Conservation (phyloP, 2,113 vertebrate genomes). For the Campylomormyrus numenius region DNA sequence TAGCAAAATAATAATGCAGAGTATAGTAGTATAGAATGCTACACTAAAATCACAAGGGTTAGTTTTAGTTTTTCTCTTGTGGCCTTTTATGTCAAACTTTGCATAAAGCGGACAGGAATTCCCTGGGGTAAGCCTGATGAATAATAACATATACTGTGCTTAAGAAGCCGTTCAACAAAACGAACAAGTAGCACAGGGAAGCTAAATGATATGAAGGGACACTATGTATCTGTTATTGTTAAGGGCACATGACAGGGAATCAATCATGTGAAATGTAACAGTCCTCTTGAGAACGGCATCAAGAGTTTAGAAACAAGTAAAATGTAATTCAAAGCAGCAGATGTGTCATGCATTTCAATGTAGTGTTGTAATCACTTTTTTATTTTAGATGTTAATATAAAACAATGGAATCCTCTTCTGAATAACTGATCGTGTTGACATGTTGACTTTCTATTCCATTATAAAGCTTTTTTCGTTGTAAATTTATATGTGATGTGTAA, state of each 20-base stretch:
- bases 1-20: not conserved
- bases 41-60: not conserved
- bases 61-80: not conserved
- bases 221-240: constrained; percentile 14
- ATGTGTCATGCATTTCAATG: not conserved
- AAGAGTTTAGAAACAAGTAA: not conserved
- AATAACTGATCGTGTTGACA: not conserved
- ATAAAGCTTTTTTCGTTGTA: not conserved
- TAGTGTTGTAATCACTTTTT: not conserved
- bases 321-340: not conserved
- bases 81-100: not conserved
- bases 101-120: not conserved
- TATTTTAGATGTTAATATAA: not conserved
- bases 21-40: not conserved
- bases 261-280: constrained; percentile 21
- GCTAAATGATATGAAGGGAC: constrained; percentile 14
- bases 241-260: constrained; percentile 22
- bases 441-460: not conserved
- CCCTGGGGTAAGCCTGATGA: constrained; percentile 2
- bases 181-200: constrained; percentile 5
- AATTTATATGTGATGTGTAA: not conserved
- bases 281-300: constrained; percentile 15
- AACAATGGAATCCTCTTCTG: not conserved
- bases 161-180: constrained; percentile 15
- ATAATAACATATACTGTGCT: constrained; percentile 8